Base-by-base conservation (phyloP, 2,888 invertebrate species). In the Azorinus chamasolen region DNA sequence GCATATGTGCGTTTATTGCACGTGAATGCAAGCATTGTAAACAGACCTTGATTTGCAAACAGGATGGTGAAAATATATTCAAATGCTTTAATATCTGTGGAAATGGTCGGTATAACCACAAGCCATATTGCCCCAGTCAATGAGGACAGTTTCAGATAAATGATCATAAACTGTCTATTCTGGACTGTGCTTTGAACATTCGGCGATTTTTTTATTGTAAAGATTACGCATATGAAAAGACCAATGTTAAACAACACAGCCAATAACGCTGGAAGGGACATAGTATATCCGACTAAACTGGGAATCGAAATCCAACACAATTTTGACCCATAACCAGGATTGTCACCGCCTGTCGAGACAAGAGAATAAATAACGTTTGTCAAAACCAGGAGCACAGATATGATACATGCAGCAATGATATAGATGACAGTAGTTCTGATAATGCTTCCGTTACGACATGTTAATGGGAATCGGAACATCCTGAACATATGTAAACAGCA, bases 401-500 rank as follows among this genome's bases (percentile, higher is more conserved):
- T 43, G 8, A 20, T n/a, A 25, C 45, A 25, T 43, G 45, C 58
- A 45, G 32, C 43, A 3, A 58, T 8, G 2, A 45, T 45, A 37
- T 58, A 58, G 24, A 18, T 43, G 2, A 58, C 5, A 6, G 58
- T 45, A 16, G 43, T 58, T 2, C 22, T 24, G 2, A 43, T 20
- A 22, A 58, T 18, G 3, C 20, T 3, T 16, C 16, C n/a, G 1
- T 58, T 18, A 6, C 12, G 24, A 6, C 20, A 16, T 20, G 10
- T 14, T 41, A 45, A n/a, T 16, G 25, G 10, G n/a, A n/a, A n/a
- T 12, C 22, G 43, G 45, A 58, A 58, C n/a, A 45, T 32, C 0
- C 58, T 43, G 6, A 43, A 58, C 25, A 41, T 58, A n/a, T 58
- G 58, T n/a, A 43, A 58, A 10, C 45, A 58, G 25, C 58, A 58